Percentiles rank a stretch among this genome's conserved stretches.
These are phyloP conservation scores for Scelioninae gen. 1 DNA, from an alignment of 2,888 invertebrate genomes.

Conservation along the genomic window DNA sequence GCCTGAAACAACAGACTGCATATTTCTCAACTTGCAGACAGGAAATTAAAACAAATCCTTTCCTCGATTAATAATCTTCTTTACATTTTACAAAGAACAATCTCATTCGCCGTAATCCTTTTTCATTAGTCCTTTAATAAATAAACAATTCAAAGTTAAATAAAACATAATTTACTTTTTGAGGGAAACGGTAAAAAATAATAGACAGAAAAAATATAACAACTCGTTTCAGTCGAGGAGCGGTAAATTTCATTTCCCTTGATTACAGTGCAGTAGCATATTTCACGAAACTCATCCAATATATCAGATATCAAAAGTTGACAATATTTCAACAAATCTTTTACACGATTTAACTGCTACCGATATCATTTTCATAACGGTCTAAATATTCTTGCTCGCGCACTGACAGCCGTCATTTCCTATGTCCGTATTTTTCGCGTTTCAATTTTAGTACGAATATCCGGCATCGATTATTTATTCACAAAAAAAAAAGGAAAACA, in stretches of 20 bases:
- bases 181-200: background rate
- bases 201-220: background rate
- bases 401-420: slow-evolving; percentile 53
- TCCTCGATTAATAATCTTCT: slow-evolving; percentile 11
- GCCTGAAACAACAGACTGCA: too few species aligned
- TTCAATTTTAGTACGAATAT: slow-evolving; percentile 55
- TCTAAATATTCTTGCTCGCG: slow-evolving; percentile 40
- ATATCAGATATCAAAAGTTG: slow-evolving; percentile 43
- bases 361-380: slow-evolving; percentile 63
- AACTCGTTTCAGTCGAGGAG: background rate
- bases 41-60: slow-evolving; percentile 19
- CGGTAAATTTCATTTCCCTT: slow-evolving; percentile 41
- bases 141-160: background rate
- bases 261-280: slow-evolving; percentile 26
- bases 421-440: slow-evolving; percentile 51
- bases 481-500: slow-evolving; percentile 43
- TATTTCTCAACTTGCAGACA: too few species aligned
- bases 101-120: background rate
- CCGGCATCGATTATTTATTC: slow-evolving; percentile 54
- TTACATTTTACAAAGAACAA: slow-evolving; percentile 1
- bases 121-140: background rate
- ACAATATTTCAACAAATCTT: slow-evolving; percentile 57
- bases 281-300: slow-evolving; percentile 20
- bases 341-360: slow-evolving; percentile 57
- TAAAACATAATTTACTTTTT: background rate